These are phyloP conservation scores for Dysmachus trigonus DNA, from an alignment of 2,888 invertebrate species.

Conservation along the genomic window DNA sequence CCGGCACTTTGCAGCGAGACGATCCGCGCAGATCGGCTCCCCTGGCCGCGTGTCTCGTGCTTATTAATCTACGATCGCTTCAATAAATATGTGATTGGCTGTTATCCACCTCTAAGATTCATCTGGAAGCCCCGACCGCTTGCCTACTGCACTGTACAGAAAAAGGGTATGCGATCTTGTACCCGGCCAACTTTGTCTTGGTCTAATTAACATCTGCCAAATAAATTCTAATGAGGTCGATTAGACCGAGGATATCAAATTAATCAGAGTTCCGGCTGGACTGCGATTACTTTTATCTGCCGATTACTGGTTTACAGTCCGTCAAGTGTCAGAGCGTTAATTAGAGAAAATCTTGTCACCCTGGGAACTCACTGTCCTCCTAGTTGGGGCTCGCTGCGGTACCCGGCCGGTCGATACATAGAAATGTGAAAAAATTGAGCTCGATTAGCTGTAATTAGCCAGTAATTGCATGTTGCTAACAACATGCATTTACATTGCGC, in stretches of 20 bases:
- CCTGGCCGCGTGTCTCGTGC: not conserved
- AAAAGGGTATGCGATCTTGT: slow-evolving; percentile 5
- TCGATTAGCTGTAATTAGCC: slow-evolving; percentile 21
- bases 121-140: slow-evolving; percentile 15
- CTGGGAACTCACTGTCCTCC: slow-evolving; percentile 17
- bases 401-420: not conserved
- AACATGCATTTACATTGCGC: not conserved
- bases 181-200: not conserved
- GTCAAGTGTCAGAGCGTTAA: slow-evolving; percentile 34
- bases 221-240: slow-evolving; percentile 41
- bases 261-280: slow-evolving; percentile 24
- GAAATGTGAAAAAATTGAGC: not conserved
- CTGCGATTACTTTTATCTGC: slow-evolving; percentile 18
- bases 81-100: slow-evolving; percentile 28
- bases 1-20: slow-evolving; percentile 22
- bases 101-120: slow-evolving; percentile 11
- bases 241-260: slow-evolving; percentile 20
- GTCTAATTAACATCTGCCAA: slow-evolving; percentile 42
- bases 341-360: slow-evolving; percentile 29
- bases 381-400: not conserved
- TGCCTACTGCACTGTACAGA: not conserved
- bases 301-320: slow-evolving; percentile 36
- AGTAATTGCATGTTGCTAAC: slow-evolving; percentile 18
- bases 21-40: not conserved
- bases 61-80: slow-evolving; percentile 27